Conservation (phyloP, 2,797 vertebrate genomes). For the Channallabes apus region DNA sequence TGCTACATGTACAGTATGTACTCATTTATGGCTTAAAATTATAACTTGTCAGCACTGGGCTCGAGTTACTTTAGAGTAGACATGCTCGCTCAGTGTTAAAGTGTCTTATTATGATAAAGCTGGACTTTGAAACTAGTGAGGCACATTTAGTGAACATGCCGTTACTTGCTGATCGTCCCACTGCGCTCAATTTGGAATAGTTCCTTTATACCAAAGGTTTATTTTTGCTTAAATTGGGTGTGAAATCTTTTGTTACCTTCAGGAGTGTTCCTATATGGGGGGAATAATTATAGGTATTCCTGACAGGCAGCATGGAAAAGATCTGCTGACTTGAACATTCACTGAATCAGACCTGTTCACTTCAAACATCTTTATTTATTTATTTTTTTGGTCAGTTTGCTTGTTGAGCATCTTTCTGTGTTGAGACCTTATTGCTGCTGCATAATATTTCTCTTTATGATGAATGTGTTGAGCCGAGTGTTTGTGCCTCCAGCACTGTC, state of each 20-base stretch:
- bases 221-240: neutral
- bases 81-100: neutral
- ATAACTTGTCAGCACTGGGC: neutral
- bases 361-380: neutral
- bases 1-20: neutral
- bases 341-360: neutral
- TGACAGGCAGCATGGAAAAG: conserved; percentile 1
- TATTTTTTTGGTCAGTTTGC: neutral
- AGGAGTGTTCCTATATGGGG: neutral
- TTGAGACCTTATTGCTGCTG: neutral
- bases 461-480: conserved; percentile 15
- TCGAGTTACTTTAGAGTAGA: neutral
- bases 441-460: conserved; percentile 21
- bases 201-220: neutral
- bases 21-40: neutral
- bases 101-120: conserved; percentile 2
- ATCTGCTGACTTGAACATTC: conserved; percentile 19
- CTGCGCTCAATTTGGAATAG: neutral
- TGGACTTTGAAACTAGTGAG: conserved; percentile 18
- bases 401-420: neutral
- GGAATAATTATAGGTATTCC: conserved; percentile 23
- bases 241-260: neutral
- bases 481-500: conserved; percentile 30
- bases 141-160: neutral
- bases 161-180: neutral